Conservation (phyloP, 2,113 vertebrate species). For the Hippolais icterina region DNA sequence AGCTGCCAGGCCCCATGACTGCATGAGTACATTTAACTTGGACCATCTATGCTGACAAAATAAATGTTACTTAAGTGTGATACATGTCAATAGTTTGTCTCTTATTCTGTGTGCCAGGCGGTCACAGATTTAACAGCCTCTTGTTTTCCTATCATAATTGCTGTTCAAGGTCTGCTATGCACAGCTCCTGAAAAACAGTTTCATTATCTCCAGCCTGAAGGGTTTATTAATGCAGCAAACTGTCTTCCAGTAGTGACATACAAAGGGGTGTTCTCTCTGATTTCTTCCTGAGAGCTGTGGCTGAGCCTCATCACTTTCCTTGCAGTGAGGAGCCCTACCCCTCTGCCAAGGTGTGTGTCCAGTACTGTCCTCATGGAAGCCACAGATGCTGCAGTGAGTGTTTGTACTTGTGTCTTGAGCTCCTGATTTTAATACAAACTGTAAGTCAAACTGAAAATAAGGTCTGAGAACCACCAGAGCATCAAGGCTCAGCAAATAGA, state of each 20-base stretch:
- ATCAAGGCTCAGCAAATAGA: background rate
- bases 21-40: conserved; percentile 56
- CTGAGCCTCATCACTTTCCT: background rate
- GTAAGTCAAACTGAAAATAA: background rate
- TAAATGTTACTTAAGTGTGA: conserved; percentile 60
- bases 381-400: background rate
- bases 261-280: background rate
- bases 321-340: rapidly evolving
- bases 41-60: conserved; percentile 53
- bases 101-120: rapidly evolving
- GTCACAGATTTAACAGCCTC: background rate
- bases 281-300: background rate
- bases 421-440: background rate
- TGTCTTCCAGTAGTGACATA: background rate
- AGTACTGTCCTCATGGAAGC: rapidly evolving
- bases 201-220: rapidly evolving
- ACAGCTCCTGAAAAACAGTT: rapidly evolving
- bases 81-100: background rate
- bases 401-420: rapidly evolving
- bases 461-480: background rate
- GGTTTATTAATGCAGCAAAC: background rate
- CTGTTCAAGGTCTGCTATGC: background rate
- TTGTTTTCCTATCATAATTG: rapidly evolving
- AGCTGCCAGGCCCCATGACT: conserved; percentile 10
- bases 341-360: background rate